Base-by-base conservation (phyloP, 2,113 vertebrate species). In the Halcyon senegalensis region DNA sequence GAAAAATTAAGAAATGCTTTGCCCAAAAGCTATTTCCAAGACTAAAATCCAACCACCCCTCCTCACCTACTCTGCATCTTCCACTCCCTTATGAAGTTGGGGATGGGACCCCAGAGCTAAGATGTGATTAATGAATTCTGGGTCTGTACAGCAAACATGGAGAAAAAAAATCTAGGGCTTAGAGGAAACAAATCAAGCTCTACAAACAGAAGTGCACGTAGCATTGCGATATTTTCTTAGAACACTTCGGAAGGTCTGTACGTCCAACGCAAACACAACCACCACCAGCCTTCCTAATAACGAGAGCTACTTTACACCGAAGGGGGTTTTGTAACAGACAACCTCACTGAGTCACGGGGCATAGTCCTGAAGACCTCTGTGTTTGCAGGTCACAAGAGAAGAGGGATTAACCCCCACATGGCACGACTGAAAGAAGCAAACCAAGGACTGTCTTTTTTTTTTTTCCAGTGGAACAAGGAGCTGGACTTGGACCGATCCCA, bases 101-200 rank as follows among this genome's bases (percentile, higher is more conserved):
- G 25, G 23, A 66, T 80, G 83, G 55, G 37, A 82, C 12, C n/a
- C 46, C 74, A 87, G 28, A 77, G 19, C 41, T 66, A 80, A 91
- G 4, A 25, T 3, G 16, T 20, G 44, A 86, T 88, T 93, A 90
- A 87, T 83, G 46, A 82, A 95, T 93, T 69, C 70, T 83, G 44
- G 30, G 27, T 58, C 72, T 63, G 16, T 24, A 86, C 3, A 80
- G 68, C 21, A 59, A 93, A 92, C 55, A 35, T 35, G 35, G 72
- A 74, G 50, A 41, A 90, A 46, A 77, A 93, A 93, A 55, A 70
- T 77, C 74, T 41, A 68, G 24, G 46, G 14, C 50, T 8, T 35
- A 92, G 27, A 33, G 76, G 83, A 96, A 93, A 92, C 59, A 88
- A 94, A 90, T 31, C 55, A 63, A 74, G 16, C n/a, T 75, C 50